Percentiles rank a stretch among this genome's conserved stretches.
Conservation (phyloP, 2,797 vertebrate genomes). For the Esox lucius region DNA sequence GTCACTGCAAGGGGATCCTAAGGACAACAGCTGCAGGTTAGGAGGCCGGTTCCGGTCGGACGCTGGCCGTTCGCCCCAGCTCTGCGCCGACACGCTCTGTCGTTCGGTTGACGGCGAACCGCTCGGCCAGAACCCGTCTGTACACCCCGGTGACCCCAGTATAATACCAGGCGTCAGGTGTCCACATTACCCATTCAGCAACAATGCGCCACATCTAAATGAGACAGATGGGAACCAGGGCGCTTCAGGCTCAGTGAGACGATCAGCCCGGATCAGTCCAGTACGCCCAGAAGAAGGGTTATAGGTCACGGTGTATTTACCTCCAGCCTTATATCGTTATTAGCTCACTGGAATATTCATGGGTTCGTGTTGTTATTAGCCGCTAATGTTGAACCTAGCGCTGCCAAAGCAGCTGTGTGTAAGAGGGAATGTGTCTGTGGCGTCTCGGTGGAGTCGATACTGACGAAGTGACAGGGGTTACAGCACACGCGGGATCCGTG, state of each 20-base stretch:
- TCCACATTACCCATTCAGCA: slow-evolving; percentile 15
- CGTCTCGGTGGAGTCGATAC: too few species aligned
- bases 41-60: slow-evolving; percentile 35
- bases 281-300: slow-evolving; percentile 39
- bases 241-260: slow-evolving; percentile 47
- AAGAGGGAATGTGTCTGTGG: too few species aligned
- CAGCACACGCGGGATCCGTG: not conserved
- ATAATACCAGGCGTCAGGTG: not conserved
- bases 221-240: slow-evolving; percentile 37
- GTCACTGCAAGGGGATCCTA: slow-evolving; percentile 79
- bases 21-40: slow-evolving; percentile 91
- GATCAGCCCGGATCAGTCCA: slow-evolving; percentile 44
- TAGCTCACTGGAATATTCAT: too few species aligned
- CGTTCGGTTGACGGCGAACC: too few species aligned
- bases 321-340: not conserved
- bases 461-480: not conserved
- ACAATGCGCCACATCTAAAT: slow-evolving; percentile 23
- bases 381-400: too few species aligned
- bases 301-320: not conserved
- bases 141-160: not conserved
- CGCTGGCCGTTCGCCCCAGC: too few species aligned
- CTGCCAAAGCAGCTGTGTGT: too few species aligned
- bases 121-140: too few species aligned
- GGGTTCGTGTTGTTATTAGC: too few species aligned
- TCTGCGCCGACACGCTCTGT: too few species aligned